Percentiles rank a stretch among this genome's conserved stretches.
Conservation (phyloP, 1,140 invertebrate species). For the Pseudomyrmex sp. region DNA sequence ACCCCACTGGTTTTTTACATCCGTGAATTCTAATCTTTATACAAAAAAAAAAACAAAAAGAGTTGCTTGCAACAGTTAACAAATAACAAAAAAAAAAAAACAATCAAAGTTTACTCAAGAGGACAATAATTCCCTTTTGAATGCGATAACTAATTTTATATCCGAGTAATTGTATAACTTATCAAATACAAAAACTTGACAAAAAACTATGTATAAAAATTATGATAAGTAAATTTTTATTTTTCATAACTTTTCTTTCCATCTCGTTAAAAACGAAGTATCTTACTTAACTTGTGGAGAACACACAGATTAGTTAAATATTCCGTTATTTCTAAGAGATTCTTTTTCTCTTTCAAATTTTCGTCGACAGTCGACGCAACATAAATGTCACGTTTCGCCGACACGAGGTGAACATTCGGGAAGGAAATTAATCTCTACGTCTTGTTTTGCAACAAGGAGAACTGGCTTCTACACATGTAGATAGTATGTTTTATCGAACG, state of each 20-base stretch:
- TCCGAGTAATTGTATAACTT: too few species aligned
- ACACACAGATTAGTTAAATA: neutral
- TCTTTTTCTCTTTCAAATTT: neutral
- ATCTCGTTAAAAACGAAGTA: neutral
- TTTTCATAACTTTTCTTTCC: neutral
- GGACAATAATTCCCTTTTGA: neutral
- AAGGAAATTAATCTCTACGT: conserved; percentile 70
- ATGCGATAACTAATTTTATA: neutral
- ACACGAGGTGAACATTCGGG: conserved; percentile 64
- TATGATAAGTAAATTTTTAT: neutral
- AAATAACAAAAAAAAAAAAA: conserved; percentile 17
- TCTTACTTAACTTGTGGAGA: too few species aligned
- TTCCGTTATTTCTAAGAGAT: neutral
- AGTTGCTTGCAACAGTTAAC: neutral
- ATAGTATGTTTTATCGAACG: conserved; percentile 39
- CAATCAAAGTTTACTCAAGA: too few species aligned
- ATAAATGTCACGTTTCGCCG: conserved; percentile 6
- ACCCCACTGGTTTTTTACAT: conserved; percentile 7
- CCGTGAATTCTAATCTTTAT: conserved; percentile 27
- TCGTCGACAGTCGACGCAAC: neutral
- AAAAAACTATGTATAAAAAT: neutral
- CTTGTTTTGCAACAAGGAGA: conserved; percentile 35
- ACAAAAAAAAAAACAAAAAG: conserved; percentile 7
- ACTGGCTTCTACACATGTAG: conserved; percentile 4
- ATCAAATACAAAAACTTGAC: too few species aligned